Base-by-base conservation (phyloP, 1,140 invertebrate species). In the Mycetomoellerius zeteki region DNA sequence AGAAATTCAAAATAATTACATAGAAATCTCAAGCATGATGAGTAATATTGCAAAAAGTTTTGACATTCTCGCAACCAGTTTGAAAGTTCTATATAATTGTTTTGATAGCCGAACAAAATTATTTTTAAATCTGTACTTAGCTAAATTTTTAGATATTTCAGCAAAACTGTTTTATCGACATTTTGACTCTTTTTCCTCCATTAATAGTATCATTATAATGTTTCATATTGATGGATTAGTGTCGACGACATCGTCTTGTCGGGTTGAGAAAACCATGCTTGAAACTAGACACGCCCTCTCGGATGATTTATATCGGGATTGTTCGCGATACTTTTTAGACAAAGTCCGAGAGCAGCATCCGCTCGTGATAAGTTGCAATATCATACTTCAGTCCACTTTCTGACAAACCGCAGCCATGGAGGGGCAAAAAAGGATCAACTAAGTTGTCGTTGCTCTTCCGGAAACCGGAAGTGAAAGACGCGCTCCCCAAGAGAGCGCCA, bases 301-400 rank as follows among this genome's bases (percentile, higher is more conserved):
- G 27, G 69, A 50, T 84, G 69, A 84, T 84, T 84, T 73, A 84
- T 84, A 84, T 84, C n/a, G 69, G 54, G 69, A 75, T 60, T 73
- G 69, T 84, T 73, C 37, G 43, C 24, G 43, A 37, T 16, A 60
- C 37, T 82, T 60, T 82, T 73, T 82, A 47, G 64, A 82, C 33
- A 6, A 30, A 30, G 65, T 33, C 21, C 78, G 33, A 56, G 67
- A 72, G 80, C 52, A 12, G 27, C 52, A 47, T 82, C 52, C 54
- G 24, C 54, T 37, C 43, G 54, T 27, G 69, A 84, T 84, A 84
- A 84, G 54, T 84, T 84, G 80, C 56, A 50, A 64, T 84, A 84
- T 84, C 80, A 84, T 84, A 84, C 69, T 75, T 75, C 37, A 54
- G 69, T 75, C 80, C 80, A 84, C 80, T 84, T 84, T 84, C 69